These are phyloP conservation scores for Muraenolepis orangiensis DNA, from an alignment of 2,797 vertebrate genomes.

Conservation along the genomic window DNA sequence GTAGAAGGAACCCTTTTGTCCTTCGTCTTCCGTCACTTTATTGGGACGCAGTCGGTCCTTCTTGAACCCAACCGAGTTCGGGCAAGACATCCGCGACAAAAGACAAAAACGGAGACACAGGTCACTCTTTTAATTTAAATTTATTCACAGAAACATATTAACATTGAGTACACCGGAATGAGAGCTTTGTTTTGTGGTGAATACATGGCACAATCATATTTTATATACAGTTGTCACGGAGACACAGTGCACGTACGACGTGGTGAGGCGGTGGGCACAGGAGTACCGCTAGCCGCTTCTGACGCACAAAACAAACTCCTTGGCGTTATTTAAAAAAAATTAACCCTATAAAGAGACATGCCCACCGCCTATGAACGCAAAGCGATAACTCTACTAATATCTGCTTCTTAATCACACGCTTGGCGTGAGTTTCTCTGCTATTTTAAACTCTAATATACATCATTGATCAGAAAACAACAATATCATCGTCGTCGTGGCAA, in stretches of 20 bases:
- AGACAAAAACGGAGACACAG: not conserved
- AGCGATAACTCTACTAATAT: slow-evolving; percentile 78
- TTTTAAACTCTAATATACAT: slow-evolving; percentile 75
- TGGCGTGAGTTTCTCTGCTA: slow-evolving; percentile 68
- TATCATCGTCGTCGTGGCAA: slow-evolving; percentile 62
- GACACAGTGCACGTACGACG: slow-evolving; percentile 72
- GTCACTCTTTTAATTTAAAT: slow-evolving; percentile 50
- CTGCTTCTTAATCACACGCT: slow-evolving; percentile 60
- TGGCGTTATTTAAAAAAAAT: slow-evolving; percentile 72
- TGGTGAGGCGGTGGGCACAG: slow-evolving; percentile 53
- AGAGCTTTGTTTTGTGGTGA: slow-evolving; percentile 72
- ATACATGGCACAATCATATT: slow-evolving; percentile 88
- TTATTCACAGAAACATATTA: slow-evolving; percentile 85
- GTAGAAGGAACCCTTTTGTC: too few relatives aligned
- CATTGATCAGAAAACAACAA: slow-evolving; percentile 74
- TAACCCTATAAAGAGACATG: slow-evolving; percentile 80
- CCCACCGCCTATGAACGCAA: slow-evolving; percentile 75
- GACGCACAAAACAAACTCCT: slow-evolving; percentile 77
- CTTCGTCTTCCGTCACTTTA: too few relatives aligned
- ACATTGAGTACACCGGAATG: slow-evolving; percentile 78
- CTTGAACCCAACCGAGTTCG: not conserved
- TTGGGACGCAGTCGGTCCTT: too few relatives aligned
- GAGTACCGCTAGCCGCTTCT: slow-evolving; percentile 61
- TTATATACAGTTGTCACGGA: slow-evolving; percentile 85
- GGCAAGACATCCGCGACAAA: not conserved